Conservation (phyloP, 2,113 vertebrate genomes). For the Crotophaga sulcirostris region DNA sequence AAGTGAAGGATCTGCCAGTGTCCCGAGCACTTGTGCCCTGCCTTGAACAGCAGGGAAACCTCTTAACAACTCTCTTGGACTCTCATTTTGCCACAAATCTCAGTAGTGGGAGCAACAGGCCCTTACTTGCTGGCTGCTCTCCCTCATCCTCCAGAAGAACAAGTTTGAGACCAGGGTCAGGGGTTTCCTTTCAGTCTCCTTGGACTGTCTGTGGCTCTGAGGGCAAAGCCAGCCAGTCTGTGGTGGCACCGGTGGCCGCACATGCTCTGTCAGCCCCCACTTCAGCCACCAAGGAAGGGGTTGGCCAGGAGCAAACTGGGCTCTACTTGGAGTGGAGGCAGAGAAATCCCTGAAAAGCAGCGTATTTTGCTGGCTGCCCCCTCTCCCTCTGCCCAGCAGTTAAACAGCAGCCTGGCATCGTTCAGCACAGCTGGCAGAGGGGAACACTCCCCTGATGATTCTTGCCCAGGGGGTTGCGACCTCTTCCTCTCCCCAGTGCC, state of each 20-base stretch:
- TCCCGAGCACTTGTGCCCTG: not conserved
- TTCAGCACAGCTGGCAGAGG: not conserved
- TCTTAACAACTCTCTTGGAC: not conserved
- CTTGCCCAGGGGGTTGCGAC: not conserved
- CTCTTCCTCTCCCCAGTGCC: not conserved
- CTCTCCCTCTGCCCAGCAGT: not conserved
- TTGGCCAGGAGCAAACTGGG: not conserved
- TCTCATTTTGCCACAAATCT: not conserved
- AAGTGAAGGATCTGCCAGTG: not conserved
- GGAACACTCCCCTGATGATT: not conserved
- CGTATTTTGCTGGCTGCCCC: not conserved
- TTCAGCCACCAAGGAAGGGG: not conserved
- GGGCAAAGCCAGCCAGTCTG: not conserved
- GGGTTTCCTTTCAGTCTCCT: not conserved
- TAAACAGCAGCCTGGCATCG: not conserved
- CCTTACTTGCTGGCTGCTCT: not conserved
- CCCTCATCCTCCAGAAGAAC: not conserved
- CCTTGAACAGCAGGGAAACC: not conserved
- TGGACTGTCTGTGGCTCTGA: fast-evolving
- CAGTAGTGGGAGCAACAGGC: not conserved
- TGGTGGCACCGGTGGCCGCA: not conserved
- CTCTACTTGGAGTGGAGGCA: not conserved
- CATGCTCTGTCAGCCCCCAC: not conserved
- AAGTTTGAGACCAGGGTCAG: not conserved
- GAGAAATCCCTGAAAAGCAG: not conserved